These are phyloP conservation scores for Strix aluco DNA, from an alignment of 2,113 vertebrate species.

Conservation along the genomic window DNA sequence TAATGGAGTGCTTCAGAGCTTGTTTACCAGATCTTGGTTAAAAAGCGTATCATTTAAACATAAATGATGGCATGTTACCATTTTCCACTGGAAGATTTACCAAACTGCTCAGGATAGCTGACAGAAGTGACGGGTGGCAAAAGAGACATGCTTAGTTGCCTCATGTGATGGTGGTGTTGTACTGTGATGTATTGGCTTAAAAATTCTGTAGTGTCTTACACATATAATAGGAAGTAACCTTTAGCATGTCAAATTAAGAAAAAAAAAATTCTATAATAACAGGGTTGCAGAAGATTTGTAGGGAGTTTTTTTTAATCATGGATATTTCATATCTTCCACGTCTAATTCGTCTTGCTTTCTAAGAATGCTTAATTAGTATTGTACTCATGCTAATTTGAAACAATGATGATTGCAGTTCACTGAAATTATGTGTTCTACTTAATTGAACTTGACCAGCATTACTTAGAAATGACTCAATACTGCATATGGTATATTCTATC, in stretches of 20 bases:
- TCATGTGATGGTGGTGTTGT: not conserved
- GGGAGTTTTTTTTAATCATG: conserved; percentile 23
- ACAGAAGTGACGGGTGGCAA: not conserved
- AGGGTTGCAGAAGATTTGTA: conserved; percentile 12
- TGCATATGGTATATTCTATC: not conserved
- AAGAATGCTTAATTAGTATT: conserved; percentile 62
- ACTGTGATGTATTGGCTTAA: not conserved
- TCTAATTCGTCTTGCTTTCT: conserved; percentile 42
- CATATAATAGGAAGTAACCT: not conserved
- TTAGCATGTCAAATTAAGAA: conserved; percentile 6
- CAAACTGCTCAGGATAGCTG: not conserved
- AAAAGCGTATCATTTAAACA: conserved; percentile 3
- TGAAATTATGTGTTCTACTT: conserved; percentile 50
- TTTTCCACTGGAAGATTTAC: not conserved
- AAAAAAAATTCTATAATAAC: not conserved
- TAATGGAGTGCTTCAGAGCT: conserved; percentile 12
- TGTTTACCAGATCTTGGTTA: conserved; percentile 13
- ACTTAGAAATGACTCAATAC: not conserved
- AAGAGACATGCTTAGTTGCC: not conserved
- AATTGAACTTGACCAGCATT: conserved; percentile 53
- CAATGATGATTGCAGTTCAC: conserved; percentile 29
- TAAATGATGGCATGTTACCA: not conserved
- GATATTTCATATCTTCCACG: conserved; percentile 6
- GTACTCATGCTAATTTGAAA: conserved; percentile 51
- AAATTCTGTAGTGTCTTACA: not conserved